These are phyloP conservation scores for Coluber constrictor DNA, from an alignment of 2,797 vertebrate genomes.

Conservation along the genomic window DNA sequence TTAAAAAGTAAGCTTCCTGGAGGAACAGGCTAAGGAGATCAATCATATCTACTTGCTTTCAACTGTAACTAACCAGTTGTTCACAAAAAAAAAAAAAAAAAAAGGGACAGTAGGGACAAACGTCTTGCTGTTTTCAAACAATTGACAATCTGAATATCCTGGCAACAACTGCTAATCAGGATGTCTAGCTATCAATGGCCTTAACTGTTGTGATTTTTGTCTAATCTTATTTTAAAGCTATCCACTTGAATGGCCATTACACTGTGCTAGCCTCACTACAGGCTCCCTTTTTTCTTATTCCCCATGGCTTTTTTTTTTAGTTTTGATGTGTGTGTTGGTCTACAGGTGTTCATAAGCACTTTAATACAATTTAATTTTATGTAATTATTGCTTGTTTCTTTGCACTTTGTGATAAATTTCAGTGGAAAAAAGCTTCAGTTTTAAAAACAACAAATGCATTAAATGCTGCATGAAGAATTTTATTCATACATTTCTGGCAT, in stretches of 20 bases:
- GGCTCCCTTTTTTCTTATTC: not conserved
- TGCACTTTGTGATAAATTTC: not conserved
- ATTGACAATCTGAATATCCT: not conserved
- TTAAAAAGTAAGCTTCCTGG: not conserved
- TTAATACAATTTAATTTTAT: not conserved
- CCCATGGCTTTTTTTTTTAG: not conserved
- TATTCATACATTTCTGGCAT: not conserved
- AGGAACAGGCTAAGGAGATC: not conserved
- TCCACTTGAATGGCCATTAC: not conserved
- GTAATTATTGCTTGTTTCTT: not conserved
- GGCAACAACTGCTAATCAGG: not conserved
- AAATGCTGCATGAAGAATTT: not conserved
- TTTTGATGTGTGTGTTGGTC: not conserved
- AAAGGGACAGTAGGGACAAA: no score
- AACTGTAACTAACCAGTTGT: not conserved
- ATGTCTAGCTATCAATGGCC: not conserved
- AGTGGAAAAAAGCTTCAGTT: not conserved
- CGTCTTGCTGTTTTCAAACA: not conserved
- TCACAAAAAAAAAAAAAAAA: not conserved
- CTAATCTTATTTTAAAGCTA: not conserved
- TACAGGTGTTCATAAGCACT: not conserved
- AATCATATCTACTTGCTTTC: not conserved
- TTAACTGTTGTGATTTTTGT: not conserved
- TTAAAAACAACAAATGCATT: not conserved
- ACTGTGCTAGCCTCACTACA: not conserved